Evolutionary conservation across 1,140 invertebrate genomes (phyloP).

Genomic region (Anagrus nilaparvatae): DNA sequence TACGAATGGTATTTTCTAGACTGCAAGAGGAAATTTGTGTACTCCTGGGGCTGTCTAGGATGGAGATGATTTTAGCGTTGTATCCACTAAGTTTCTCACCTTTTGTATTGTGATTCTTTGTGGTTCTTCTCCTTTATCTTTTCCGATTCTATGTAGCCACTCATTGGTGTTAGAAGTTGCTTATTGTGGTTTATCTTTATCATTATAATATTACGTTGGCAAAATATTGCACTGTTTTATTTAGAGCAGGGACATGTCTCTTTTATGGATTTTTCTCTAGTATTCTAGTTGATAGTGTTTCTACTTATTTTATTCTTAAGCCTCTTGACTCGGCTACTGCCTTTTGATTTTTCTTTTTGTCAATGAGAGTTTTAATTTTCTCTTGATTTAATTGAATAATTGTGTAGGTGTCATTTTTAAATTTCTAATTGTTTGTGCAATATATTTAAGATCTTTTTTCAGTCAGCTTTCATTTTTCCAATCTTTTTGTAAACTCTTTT

Average conservation of each 20-base stretch:
- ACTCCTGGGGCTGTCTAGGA: slow-evolving; percentile 7
- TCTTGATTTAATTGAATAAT: background rate
- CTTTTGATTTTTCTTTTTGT: background rate
- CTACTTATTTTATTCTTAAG: background rate
- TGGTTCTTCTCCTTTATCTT: too few relatives aligned
- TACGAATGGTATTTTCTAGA: slow-evolving; percentile 3
- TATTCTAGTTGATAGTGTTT: background rate
- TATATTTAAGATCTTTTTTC: too few relatives aligned
- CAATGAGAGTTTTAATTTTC: background rate
- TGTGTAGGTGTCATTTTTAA: background rate
- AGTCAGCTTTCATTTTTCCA: too few relatives aligned
- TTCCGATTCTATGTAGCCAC: background rate
- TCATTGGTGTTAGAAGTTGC: background rate
- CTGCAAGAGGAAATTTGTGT: slow-evolving; percentile 4
- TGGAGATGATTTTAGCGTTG: background rate
- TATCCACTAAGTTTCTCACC: background rate
- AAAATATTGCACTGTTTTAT: background rate
- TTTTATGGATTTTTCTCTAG: background rate
- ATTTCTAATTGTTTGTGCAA: background rate
- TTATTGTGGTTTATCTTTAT: background rate
- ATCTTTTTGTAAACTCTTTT: too few relatives aligned
- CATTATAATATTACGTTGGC: background rate
- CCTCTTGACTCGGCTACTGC: background rate
- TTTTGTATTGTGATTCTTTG: too few relatives aligned
- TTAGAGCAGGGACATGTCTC: background rate